These are phyloP conservation scores for Crotalus horridus DNA, from an alignment of 2,113 vertebrate genomes.

Conservation along the genomic window DNA sequence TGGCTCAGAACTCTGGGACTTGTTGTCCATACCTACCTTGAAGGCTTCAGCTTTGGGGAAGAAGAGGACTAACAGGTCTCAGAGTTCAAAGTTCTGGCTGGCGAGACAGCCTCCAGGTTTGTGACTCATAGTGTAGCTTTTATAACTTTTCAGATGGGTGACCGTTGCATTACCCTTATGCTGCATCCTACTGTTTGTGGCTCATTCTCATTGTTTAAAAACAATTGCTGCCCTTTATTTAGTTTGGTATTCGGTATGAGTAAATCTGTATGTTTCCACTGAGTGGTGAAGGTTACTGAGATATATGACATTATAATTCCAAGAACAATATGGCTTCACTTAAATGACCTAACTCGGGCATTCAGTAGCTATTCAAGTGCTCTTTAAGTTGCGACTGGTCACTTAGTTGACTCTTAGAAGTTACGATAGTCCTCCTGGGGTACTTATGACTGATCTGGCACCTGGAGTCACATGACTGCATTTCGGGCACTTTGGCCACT, in stretches of 20 bases:
- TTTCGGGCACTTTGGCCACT: not conserved
- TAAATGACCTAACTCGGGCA: not conserved
- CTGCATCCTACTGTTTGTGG: not conserved
- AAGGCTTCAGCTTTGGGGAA: not conserved
- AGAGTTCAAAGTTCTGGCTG: not conserved
- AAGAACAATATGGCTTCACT: not conserved
- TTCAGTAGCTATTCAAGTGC: not conserved
- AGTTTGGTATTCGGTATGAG: not conserved
- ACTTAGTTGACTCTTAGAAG: not conserved
- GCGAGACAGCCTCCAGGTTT: not conserved
- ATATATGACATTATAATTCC: not conserved
- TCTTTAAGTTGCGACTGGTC: not conserved
- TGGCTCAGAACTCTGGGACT: not conserved
- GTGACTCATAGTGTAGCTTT: not conserved
- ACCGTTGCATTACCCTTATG: not conserved
- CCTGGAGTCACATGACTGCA: not conserved
- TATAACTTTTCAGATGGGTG: not conserved
- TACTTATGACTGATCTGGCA: not conserved
- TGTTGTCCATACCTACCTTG: not conserved
- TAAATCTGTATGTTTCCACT: not conserved
- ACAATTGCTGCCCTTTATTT: not conserved
- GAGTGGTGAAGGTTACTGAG: not conserved
- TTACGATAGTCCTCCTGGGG: not conserved
- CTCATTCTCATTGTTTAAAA: not conserved
- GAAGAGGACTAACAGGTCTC: not conserved